Evolutionary conservation across 2,888 invertebrate genomes (phyloP).

Genomic region (Lypha dubia): DNA sequence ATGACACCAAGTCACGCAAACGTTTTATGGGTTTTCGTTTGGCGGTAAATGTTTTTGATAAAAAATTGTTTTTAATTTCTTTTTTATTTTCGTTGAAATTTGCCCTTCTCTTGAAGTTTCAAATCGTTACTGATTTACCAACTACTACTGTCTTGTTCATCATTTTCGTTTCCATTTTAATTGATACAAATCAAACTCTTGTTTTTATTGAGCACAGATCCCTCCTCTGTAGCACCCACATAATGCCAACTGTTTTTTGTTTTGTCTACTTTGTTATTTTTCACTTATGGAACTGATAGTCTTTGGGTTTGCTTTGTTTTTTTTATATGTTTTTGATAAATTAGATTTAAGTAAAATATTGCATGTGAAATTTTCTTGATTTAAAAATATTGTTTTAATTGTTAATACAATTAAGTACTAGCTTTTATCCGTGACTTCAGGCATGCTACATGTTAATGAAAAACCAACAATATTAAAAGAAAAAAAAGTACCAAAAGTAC

Average conservation of each 20-base stretch:
- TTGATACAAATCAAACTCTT: conserved; percentile 75
- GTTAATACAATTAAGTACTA: conserved; percentile 1
- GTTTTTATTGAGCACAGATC: conserved; percentile 48
- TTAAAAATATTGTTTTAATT: conserved; percentile 25
- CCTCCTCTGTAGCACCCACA: conserved; percentile 61
- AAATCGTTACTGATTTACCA: conserved; percentile 65
- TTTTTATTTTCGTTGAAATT: conserved; percentile 49
- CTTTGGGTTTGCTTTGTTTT: background rate
- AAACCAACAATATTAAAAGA: too few species aligned
- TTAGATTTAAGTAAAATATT: conserved; percentile 54
- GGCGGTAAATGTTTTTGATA: conserved; percentile 60
- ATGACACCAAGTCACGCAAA: conserved; percentile 72
- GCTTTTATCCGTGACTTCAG: too few species aligned
- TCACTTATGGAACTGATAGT: background rate
- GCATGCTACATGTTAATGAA: too few species aligned
- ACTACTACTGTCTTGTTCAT: conserved; percentile 57
- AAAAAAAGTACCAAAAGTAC: too few species aligned
- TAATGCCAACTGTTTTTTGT: conserved; percentile 61
- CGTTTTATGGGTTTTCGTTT: conserved; percentile 31
- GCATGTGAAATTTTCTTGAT: conserved; percentile 54
- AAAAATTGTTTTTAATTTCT: conserved; percentile 50
- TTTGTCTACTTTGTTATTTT: background rate
- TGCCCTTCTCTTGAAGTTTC: conserved; percentile 41
- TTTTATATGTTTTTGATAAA: background rate
- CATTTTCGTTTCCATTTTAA: conserved; percentile 71